Conservation (phyloP, 2,888 invertebrate species). For the Drosophila tanythrix region DNA sequence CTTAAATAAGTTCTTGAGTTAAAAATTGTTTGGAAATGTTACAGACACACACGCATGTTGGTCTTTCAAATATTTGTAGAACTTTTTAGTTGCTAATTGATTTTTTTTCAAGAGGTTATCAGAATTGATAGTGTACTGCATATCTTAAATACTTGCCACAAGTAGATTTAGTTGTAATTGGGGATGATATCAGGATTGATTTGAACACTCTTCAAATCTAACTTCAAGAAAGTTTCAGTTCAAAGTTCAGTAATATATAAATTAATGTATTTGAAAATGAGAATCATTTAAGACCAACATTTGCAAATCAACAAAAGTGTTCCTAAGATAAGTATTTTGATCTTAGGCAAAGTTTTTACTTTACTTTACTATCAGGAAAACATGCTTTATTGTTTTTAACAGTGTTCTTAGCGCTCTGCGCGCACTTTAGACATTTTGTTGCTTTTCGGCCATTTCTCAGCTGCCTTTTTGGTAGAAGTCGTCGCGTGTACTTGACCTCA, state of each 20-base stretch:
- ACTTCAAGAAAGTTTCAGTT: neutral
- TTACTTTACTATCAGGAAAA: neutral
- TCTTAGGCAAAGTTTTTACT: neutral
- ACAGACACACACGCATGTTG: no score
- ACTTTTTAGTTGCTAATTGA: neutral
- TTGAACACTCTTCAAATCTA: neutral
- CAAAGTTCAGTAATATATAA: neutral
- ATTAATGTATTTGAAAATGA: neutral
- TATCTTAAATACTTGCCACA: neutral
- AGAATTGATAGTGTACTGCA: neutral
- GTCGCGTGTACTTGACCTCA: constrained; percentile 58
- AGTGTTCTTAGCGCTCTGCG: neutral
- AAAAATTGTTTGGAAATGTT: neutral
- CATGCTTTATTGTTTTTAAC: neutral
- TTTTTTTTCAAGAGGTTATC: neutral
- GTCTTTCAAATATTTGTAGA: neutral
- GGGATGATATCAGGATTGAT: neutral
- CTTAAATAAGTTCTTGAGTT: neutral
- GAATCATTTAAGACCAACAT: no score
- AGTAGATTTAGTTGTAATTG: neutral
- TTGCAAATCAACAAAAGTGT: neutral
- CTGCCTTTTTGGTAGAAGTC: constrained; percentile 7
- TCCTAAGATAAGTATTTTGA: neutral
- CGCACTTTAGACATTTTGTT: constrained; percentile 20
- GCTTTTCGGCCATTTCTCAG: constrained; percentile 2